Evolutionary conservation across 2,797 vertebrate species (phyloP), one percentile per base, ranked within the genome.

Genomic region (Sebastes steindachneri): DNA sequence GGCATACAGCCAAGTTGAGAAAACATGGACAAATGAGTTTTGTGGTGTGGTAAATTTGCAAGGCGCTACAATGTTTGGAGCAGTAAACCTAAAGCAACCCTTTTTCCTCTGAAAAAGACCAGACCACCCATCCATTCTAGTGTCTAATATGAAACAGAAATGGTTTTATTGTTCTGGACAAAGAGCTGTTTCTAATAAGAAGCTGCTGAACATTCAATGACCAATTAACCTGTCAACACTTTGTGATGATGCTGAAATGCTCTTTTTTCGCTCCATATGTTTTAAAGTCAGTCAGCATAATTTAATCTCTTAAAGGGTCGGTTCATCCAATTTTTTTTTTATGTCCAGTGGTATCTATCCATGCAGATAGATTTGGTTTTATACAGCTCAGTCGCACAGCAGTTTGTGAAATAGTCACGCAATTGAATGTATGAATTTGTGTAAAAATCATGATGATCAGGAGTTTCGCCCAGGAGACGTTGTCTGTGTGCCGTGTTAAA

Each of bases 21-120:
- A 90, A 85, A 84, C 80, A 68, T n/a, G 80, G 82, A 88, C 86
- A 91, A 91, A 91, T 90, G 85, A 91, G 83, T 90, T 92, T 86
- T 82, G 78, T 59, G 78, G 76, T 10, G 83, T 73, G 33, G 84
- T 73, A 73, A 86, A 91, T 92, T 84, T 86, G 55, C 79, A 64
- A 57, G 29, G 80, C 4, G 51, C 72, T 65, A 15, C 80, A 66
- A 23, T 48, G 74, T 83, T 83, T 31, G 66, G 74, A 84, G 82
- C 78, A 29, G 74, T 72, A 75, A 86, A 69, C 85, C 77, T 79
- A 25, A 77, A 88, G 72, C 77, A 66, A 83, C 64, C 29, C 60
- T 19, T 73, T 80, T 64, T 55, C 48, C 29, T 57, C 48, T 51
- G 48, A 48, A 77, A 82, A 68, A 70, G 26, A 63, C 21, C 67